These are phyloP conservation scores for Eufriesea mexicana DNA, from an alignment of 1,140 invertebrate species.

Conservation along the genomic window DNA sequence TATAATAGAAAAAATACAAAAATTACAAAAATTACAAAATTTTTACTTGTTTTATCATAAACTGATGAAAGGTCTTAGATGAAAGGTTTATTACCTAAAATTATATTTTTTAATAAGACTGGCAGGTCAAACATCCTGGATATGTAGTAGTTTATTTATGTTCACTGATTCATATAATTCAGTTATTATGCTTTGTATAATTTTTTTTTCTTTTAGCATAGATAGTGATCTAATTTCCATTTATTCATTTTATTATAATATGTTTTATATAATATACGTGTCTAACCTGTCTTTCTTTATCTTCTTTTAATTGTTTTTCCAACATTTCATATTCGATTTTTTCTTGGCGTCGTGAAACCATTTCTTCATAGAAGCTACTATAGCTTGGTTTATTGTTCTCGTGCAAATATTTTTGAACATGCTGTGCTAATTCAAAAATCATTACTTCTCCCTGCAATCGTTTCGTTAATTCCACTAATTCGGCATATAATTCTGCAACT, in stretches of 20 bases:
- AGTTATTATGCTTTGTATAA: neutral
- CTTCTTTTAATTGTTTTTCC: conserved; percentile 85
- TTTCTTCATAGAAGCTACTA: conserved; percentile 92
- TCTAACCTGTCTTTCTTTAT: conserved; percentile 82
- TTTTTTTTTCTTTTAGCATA: neutral
- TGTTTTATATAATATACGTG: neutral
- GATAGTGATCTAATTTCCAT: neutral
- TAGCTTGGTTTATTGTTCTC: conserved; percentile 88
- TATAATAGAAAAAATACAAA: neutral
- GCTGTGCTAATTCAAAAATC: conserved; percentile 88
- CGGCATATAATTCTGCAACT: conserved; percentile 82
- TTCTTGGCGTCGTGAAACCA: conserved; percentile 87
- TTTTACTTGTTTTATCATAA: neutral
- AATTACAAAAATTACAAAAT: neutral
- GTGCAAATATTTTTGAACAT: conserved; percentile 87
- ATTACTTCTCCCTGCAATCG: conserved; percentile 88
- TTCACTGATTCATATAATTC: neutral
- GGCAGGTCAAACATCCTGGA: conserved; percentile 5
- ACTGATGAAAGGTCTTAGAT: neutral
- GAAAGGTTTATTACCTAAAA: neutral
- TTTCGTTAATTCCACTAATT: conserved; percentile 84
- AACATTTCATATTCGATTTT: conserved; percentile 84
- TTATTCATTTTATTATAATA: neutral
- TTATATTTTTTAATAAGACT: neutral
- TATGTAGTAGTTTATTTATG: neutral